Evolutionary conservation across 2,113 vertebrate genomes (phyloP).

Genomic region (Pantherophis guttatus): DNA sequence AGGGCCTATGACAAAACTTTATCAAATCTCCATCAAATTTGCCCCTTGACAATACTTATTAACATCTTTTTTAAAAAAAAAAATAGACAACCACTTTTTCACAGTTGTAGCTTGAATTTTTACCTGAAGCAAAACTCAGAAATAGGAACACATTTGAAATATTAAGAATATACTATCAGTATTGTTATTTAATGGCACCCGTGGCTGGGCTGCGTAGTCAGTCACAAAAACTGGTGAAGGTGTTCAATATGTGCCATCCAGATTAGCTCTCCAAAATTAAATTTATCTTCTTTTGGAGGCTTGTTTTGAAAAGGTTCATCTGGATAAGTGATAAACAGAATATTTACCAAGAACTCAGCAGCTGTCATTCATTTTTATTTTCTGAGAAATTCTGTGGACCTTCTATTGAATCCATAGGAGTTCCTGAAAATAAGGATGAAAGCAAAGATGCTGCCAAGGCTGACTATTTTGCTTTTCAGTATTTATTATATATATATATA

Average conservation of each 20-base stretch:
- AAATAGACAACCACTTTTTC: neutral
- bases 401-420: neutral
- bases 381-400: neutral
- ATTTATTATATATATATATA: neutral
- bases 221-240: neutral
- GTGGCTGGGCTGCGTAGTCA: neutral
- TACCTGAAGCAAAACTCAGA: neutral
- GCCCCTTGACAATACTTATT: neutral
- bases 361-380: neutral
- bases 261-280: neutral
- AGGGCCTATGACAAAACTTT: neutral
- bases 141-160: neutral
- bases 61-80: neutral
- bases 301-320: neutral
- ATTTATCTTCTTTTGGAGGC: neutral
- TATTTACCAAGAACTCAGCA: neutral
- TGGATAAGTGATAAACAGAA: neutral
- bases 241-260: neutral
- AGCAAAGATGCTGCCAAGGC: neutral
- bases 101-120: neutral
- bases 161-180: neutral
- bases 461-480: neutral
- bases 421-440: neutral
- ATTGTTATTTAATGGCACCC: neutral
- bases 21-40: neutral